Base-by-base conservation (phyloP, 2,888 invertebrate species). In the Coecobrya sp. region DNA sequence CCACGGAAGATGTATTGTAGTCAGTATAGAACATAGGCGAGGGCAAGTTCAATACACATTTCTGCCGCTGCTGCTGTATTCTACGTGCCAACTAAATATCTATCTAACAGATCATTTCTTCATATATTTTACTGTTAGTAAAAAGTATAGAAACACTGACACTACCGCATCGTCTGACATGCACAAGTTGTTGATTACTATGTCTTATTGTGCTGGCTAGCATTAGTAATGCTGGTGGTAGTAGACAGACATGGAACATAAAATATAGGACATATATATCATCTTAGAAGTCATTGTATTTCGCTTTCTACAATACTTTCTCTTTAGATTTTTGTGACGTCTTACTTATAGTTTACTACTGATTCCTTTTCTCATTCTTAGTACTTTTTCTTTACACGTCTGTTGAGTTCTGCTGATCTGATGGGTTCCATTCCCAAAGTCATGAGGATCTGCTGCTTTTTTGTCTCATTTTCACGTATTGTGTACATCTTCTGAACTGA, bases 221-320 rank as follows among this genome's bases (percentile, higher is more conserved):
- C 76, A 76, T 22, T 22, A 49, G 25, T 16, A 76, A 76, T 25
- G 49, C 7, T 19, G 16, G 0, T 0, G 36, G 22, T 19, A 19
- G 19, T 0, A 42, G 16, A 36, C 1, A n/a, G n/a, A n/a, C 10
- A 30, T 7, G 30, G 16, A 2, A 30, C 36, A 30, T 11, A 62
- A 22, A 3, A n/a, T 36, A 30, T 68, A 68, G n/a, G 7, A 36
- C 68, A 22, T 22, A 55, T 30, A 22, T 8, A 52, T 55, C 55
- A 52, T 86, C n/a, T 55, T 1, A 70, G 73, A 86, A 86, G 76
- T 76, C 86, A 86, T 86, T 86, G 76, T 76, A 86, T 86, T 86
- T 27, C 84, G 70, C 52, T 86, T 73, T 52, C 36, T 27, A 79
- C 25, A 42, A 49, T 86, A 22, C 27, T 49, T 52, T 65, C 49